phyloP scores from a whole-genome alignment of 2,888 invertebrate species.

The Apotomis capreana region DNA sequence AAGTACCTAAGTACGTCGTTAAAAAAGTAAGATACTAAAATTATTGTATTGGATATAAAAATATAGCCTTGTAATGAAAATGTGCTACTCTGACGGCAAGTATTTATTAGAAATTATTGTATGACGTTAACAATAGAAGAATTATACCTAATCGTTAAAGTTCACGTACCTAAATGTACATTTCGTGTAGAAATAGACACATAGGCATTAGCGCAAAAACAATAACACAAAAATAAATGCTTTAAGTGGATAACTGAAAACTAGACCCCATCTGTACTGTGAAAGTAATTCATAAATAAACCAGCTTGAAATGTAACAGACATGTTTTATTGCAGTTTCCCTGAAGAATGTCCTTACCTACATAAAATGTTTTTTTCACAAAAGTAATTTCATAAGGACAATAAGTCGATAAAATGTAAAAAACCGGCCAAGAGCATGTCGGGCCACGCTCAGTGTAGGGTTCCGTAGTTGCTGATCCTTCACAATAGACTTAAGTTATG shows the following conservation, averaged over 20 bases:
- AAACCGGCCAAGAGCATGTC: no score
- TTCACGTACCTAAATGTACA: constrained; percentile 15
- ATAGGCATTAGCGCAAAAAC: constrained; percentile 52
- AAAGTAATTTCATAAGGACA: no score
- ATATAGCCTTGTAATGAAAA: constrained; percentile 6
- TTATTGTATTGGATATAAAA: constrained; percentile 25
- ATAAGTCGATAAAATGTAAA: no score
- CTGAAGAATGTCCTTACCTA: background rate
- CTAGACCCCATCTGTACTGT: constrained; percentile 52
- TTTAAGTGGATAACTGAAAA: constrained; percentile 56
- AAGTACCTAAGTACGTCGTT: constrained; percentile 1
- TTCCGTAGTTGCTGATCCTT: no score
- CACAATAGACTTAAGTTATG: no score
- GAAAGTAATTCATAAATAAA: constrained; percentile 59
- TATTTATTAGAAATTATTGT: constrained; percentile 18
- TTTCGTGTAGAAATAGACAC: constrained; percentile 44
- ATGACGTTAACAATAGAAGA: background rate
- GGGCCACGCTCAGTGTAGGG: no score
- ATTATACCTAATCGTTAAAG: constrained; percentile 14
- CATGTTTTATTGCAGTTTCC: constrained; percentile 44
- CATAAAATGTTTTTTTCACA: background rate
- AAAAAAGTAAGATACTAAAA: constrained; percentile 8
- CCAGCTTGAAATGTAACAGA: constrained; percentile 53
- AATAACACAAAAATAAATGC: constrained; percentile 54
- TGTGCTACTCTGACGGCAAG: constrained; percentile 12